phyloP scores from a whole-genome alignment of 2,113 vertebrate genomes.

The Chaetorhynchus papuensis region DNA sequence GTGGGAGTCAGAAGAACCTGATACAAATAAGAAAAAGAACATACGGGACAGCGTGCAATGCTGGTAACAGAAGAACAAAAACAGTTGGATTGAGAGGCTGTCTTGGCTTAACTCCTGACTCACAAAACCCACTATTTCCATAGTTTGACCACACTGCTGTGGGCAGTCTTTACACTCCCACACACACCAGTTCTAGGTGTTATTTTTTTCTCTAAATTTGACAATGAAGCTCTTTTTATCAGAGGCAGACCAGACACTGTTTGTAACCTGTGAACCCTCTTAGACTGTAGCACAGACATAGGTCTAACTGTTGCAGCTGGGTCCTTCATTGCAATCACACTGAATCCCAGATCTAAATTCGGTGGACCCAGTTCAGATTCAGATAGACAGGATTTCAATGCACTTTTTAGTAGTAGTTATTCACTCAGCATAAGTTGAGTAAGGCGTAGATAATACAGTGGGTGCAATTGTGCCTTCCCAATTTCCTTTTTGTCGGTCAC shows the following conservation, averaged over 20 bases:
- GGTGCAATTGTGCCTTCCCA: background rate
- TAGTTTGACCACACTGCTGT: background rate
- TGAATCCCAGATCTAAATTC: background rate
- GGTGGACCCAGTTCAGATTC: background rate
- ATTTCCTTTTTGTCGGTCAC: background rate
- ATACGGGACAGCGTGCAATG: background rate
- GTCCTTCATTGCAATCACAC: background rate
- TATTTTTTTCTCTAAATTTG: background rate
- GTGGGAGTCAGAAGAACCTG: slow-evolving; percentile 29
- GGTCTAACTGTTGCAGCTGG: background rate
- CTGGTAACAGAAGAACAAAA: slow-evolving; percentile 21
- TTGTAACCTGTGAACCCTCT: background rate
- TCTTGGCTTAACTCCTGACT: background rate
- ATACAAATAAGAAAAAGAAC: slow-evolving; percentile 25
- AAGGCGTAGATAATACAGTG: background rate
- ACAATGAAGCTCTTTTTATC: background rate
- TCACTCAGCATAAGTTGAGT: background rate
- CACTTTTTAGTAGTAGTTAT: background rate
- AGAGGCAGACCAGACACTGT: background rate
- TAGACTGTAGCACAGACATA: background rate
- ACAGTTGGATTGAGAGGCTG: background rate
- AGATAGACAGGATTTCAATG: background rate
- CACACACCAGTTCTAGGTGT: background rate
- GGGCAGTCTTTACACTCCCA: background rate
- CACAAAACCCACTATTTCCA: background rate